Conservation (phyloP, 1,140 invertebrate genomes). For the Polypedilum vanderplanki region DNA sequence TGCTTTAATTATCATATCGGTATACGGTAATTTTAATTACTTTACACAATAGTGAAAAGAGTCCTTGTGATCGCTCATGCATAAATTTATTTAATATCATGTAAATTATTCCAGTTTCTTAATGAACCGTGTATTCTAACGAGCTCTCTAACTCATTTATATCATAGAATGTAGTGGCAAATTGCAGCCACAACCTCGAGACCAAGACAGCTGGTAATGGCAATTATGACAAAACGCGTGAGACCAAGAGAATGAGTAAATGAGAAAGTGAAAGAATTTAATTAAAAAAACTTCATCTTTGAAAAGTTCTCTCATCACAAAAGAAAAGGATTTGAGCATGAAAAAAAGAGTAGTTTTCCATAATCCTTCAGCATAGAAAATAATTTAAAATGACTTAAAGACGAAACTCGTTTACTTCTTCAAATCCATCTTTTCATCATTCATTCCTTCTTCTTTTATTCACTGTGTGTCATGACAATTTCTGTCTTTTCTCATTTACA, state of each 20-base stretch:
- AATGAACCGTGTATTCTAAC: no score
- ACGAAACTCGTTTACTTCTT: neutral
- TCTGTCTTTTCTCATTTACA: conserved; percentile 13
- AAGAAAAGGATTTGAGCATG: no score
- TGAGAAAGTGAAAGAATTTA: neutral
- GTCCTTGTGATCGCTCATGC: no score
- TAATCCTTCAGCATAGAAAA: neutral
- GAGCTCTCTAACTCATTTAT: no score
- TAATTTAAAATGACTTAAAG: neutral
- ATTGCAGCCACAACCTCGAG: neutral
- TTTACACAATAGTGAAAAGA: no score
- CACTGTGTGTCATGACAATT: conserved; percentile 10
- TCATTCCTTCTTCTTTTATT: neutral
- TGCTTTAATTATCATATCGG: no score
- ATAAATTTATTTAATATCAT: no score
- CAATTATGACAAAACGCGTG: neutral
- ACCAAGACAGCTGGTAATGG: neutral
- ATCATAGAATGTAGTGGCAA: no score
- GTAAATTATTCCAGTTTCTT: no score
- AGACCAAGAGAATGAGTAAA: neutral
- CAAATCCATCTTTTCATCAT: neutral
- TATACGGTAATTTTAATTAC: no score
- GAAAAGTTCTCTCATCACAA: no score
- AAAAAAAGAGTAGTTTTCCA: neutral
- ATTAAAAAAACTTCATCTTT: conserved; percentile 2